Percentiles rank a stretch among this genome's conserved stretches.
Conservation (phyloP, 2,113 vertebrate species). For the Sisor rabdophorus region DNA sequence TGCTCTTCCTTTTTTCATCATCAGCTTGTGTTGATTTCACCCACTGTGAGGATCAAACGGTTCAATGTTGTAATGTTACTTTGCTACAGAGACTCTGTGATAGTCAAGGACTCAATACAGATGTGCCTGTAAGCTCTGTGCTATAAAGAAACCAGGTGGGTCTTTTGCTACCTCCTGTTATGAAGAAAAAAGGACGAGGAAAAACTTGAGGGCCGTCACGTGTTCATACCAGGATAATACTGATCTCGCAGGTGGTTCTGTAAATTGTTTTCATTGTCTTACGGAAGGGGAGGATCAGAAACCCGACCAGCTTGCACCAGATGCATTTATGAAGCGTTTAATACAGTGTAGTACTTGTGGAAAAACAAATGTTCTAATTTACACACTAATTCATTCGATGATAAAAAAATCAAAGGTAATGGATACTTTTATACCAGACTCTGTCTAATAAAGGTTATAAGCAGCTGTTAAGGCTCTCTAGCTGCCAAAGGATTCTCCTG, state of each 20-base stretch:
- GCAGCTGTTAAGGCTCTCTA: background rate
- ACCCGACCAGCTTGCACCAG: background rate
- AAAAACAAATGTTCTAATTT: background rate
- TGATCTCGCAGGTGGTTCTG: background rate
- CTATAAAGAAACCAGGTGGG: conserved; percentile 33
- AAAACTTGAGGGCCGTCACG: too few species aligned
- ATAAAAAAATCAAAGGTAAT: background rate
- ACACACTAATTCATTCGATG: too few species aligned
- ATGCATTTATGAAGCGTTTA: background rate
- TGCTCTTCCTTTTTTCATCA: conserved; percentile 5
- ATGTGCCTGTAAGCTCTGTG: conserved; percentile 12
- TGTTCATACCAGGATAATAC: too few species aligned
- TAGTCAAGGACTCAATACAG: conserved; percentile 1
- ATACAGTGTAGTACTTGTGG: background rate
- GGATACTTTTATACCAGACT: background rate
- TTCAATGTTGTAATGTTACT: conserved; percentile 1
- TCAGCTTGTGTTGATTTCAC: conserved; percentile 25
- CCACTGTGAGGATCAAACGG: conserved; percentile 28
- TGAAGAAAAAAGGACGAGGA: background rate
- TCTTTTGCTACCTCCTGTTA: conserved; percentile 11
- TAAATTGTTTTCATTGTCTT: conserved; percentile 17
- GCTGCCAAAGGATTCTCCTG: background rate
- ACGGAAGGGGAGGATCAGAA: background rate
- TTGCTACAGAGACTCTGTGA: background rate
- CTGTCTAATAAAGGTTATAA: background rate